Evolutionary conservation across 2,888 invertebrate genomes (phyloP), one percentile per base, ranked within the genome.

Genomic region (Oscheius sp.): DNA sequence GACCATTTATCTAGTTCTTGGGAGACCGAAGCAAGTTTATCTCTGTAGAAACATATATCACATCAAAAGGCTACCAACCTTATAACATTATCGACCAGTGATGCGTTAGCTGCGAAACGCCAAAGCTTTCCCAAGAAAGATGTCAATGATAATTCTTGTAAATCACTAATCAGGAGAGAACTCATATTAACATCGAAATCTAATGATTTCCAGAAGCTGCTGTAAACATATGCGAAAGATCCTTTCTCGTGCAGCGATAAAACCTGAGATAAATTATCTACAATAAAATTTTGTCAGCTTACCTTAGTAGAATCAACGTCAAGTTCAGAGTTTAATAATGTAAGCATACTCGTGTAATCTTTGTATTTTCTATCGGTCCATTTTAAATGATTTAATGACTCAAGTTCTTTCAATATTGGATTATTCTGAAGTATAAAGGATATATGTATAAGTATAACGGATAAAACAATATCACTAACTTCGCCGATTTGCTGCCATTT

Each of bases 81-180:
- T 18, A 63, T 23, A 52, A 18, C 53, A 49, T 61, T 46, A 9
- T 45, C 75, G 29, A 41, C 49, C n/a, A 61, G 9, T 0, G 63
- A 43, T 2, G 75, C 70, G 69, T 80, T 81, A 1, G 78, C 72
- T 5, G 78, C 76, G 12, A 81, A 58, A 64, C 77, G 74, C 83
- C 83, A 83, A 7, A 83, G 58, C 46, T 76, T 73, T 3, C 49
- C 53, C n/a, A 53, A 45, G 13, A 80, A 74, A 25, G 75, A 69
- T 23, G 69, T 72, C 35, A 80, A 72, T 5, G 80, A 66, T 45
- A 80, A 76, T 52, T 79, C 73, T 35, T 75, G 78, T 21, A 82
- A 73, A 59, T 80, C 79, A 18, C 74, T 68, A 18, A 82, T 77
- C 12, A 61, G 73, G 46, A 82, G 66, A 41, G 63, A 72, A 9